These are phyloP conservation scores for Cotesia glomerata DNA, from an alignment of 1,140 invertebrate genomes.

Conservation along the genomic window DNA sequence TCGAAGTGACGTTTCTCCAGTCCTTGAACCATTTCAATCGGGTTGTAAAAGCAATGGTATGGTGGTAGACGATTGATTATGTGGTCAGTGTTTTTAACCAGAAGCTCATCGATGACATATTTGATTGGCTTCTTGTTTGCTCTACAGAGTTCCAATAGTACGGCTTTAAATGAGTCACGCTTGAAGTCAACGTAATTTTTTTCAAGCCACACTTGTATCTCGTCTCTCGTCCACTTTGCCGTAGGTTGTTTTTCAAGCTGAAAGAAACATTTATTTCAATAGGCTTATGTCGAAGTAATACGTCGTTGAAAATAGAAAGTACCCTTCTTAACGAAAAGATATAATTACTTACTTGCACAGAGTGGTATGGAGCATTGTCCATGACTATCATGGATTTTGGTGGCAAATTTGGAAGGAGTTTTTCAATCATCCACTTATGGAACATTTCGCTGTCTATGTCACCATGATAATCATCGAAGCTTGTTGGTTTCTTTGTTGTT, in stretches of 20 bases:
- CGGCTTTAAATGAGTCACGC: too few relatives aligned
- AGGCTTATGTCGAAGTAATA: background rate
- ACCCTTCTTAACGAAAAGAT: too few relatives aligned
- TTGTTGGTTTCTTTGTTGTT: background rate
- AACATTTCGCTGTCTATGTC: background rate
- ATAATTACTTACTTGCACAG: background rate
- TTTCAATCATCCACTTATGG: background rate
- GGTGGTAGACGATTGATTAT: slow-evolving; percentile 38
- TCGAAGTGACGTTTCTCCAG: slow-evolving; percentile 32
- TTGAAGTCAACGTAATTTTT: background rate
- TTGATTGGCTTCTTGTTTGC: background rate
- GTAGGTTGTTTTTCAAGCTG: background rate
- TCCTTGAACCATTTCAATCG: slow-evolving; percentile 41
- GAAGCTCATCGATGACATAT: background rate
- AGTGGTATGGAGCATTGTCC: background rate
- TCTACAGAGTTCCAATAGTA: background rate
- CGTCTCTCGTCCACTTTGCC: background rate
- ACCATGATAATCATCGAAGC: background rate
- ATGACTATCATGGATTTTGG: background rate
- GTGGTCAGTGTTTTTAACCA: slow-evolving; percentile 7
- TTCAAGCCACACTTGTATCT: background rate
- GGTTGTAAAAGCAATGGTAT: slow-evolving; percentile 42
- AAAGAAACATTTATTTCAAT: too few relatives aligned
- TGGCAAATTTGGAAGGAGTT: background rate
- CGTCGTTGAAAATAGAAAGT: background rate